phyloP scores from a whole-genome alignment of 2,888 invertebrate species.

The Desoria tigrina region DNA sequence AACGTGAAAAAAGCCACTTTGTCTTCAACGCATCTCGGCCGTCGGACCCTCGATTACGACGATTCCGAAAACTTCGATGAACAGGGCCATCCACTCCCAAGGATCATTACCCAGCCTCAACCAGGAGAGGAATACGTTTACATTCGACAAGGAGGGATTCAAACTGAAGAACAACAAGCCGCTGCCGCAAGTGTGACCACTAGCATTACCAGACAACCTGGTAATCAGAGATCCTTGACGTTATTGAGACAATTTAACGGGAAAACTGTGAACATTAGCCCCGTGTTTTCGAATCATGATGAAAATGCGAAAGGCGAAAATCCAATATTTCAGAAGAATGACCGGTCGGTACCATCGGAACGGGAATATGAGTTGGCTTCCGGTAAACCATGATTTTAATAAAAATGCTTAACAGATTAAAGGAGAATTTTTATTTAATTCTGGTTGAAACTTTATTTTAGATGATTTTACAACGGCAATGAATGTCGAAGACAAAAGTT shows the following conservation, averaged over 20 bases:
- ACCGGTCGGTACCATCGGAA: conserved; percentile 3
- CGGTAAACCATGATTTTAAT: no score
- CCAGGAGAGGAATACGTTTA: conserved; percentile 51
- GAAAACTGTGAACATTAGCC: conserved; percentile 50
- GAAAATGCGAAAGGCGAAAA: background rate
- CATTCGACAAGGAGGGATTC: conserved; percentile 34
- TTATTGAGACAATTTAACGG: conserved; percentile 49
- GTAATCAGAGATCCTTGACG: conserved; percentile 40
- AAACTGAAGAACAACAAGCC: conserved; percentile 21
- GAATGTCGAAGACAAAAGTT: background rate
- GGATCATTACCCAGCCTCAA: conserved; percentile 41
- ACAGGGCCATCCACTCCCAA: conserved; percentile 18
- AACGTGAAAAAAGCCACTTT: conserved; percentile 13
- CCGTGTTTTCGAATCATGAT: conserved; percentile 38
- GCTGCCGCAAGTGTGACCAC: conserved; percentile 42
- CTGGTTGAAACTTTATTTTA: no score
- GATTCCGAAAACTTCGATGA: conserved; percentile 30
- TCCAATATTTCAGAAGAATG: conserved; percentile 13
- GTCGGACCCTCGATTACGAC: conserved; percentile 38
- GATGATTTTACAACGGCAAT: no score
- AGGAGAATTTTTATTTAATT: no score
- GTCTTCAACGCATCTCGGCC: conserved; percentile 33
- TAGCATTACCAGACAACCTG: conserved; percentile 47
- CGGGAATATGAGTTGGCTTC: no score
- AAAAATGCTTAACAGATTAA: no score